Evolutionary conservation across 2,888 invertebrate genomes (phyloP), one percentile per base, ranked within the genome.

Genomic region (Aelia acuminata): DNA sequence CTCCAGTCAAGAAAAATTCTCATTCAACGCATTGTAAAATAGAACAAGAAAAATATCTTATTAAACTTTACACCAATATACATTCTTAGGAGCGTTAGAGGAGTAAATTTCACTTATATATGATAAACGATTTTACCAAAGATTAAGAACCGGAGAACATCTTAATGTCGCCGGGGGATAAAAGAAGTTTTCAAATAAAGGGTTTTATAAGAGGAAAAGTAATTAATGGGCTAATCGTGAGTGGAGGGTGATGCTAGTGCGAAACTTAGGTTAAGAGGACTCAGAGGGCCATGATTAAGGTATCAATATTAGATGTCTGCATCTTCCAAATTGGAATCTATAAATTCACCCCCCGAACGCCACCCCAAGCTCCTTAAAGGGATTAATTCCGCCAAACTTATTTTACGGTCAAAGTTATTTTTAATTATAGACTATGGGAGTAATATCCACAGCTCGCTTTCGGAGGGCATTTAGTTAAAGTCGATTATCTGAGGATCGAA

Each of bases 371-470:
- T n/a, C 43, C 22, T 43, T 80, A n/a, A 80, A 43, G 43, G 80
- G 80, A 80, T 80, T 80, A 80, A 80, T 80, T 80, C n/a, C 39
- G 80, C 80, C 43, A 80, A 80, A 80, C 80, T 80, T 80, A 80
- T 80, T 80, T 80, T 39, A 80, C 43, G 80, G 80, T 11, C 43
- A 39, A 80, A 80, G 80, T 80, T 80, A 80, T 80, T 80, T 80
- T 80, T 80, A 80, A 80, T 80, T 80, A 80, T 80, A 47, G 80
- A 47, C n/a, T 13, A 31, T 13, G 43, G 43, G n/a, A n/a, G 80
- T n/a, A 80, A 43, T 43, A 47, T 80, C 43, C 22, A 47, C 4
- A 43, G 11, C 43, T 80, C 43, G n/a, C 1, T 22, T 53, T 70
- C 1, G n/a, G 13, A 43, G n/a, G 35, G 80, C 43, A 80, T 43